Percentiles rank a stretch among this genome's conserved stretches.
Conservation (phyloP, 92 coral and sea anemone species). For the Porites cylindrica region DNA sequence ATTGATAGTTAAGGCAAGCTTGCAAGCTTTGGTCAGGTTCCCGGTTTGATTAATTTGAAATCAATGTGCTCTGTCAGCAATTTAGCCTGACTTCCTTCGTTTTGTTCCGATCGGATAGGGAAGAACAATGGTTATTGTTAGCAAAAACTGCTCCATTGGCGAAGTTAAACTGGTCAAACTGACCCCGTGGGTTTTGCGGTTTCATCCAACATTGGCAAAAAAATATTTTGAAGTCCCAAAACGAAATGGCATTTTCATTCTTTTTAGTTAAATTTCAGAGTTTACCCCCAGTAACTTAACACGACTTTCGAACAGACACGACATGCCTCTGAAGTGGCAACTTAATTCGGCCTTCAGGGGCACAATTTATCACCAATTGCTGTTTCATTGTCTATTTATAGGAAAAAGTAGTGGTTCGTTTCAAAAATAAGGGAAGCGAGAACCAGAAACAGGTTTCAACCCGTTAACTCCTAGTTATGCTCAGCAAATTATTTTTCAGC, state of each 20-base stretch:
- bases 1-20: not conserved
- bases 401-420: no score
- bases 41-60: not conserved
- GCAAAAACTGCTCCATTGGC: not conserved
- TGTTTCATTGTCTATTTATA: no score
- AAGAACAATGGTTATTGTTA: slow-evolving; percentile 11
- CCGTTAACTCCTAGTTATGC: no score
- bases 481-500: no score
- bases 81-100: not conserved
- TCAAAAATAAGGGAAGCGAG: no score
- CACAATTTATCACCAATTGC: no score
- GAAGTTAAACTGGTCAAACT: not conserved
- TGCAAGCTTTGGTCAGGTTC: not conserved
- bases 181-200: slow-evolving; percentile 2
- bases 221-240: not conserved
- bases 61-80: slow-evolving; percentile 9
- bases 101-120: slow-evolving; percentile 3
- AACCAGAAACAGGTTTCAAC: no score
- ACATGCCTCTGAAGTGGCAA: no score
- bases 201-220: not conserved
- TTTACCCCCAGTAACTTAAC: no score
- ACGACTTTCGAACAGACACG: no score
- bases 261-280: not conserved
- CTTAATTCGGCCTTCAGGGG: no score
- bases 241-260: not conserved